phyloP scores from a whole-genome alignment of 1,140 invertebrate species.

The Liolophura sinensis region DNA sequence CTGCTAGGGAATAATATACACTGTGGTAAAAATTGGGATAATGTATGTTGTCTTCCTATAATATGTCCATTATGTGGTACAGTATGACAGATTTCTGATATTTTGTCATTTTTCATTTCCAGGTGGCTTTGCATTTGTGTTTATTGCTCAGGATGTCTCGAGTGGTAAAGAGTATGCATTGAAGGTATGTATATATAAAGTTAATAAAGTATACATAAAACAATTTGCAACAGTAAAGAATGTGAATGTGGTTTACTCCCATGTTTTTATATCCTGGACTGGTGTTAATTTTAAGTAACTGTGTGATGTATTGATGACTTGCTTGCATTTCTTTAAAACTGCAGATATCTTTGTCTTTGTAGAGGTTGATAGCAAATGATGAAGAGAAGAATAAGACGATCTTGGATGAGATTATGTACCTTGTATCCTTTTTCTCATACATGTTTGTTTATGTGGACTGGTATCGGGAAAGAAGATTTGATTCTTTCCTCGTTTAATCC shows the following conservation, averaged over 20 bases:
- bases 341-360: slow-evolving; percentile 26
- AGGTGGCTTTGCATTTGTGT: slow-evolving; percentile 96
- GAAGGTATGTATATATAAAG: slow-evolving; percentile 50
- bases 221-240: background rate
- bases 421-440: slow-evolving; percentile 56
- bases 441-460: background rate
- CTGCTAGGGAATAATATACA: no score
- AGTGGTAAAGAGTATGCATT: slow-evolving; percentile 88
- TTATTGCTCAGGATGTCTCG: slow-evolving; percentile 85
- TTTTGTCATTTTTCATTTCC: slow-evolving; percentile 44
- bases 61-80: no score
- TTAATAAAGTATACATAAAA: no score
- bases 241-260: background rate
- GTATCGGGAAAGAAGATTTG: background rate
- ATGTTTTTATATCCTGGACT: no score
- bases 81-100: no score
- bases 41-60: no score
- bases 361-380: slow-evolving; percentile 63
- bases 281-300: no score
- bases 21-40: no score
- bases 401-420: slow-evolving; percentile 61
- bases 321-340: slow-evolving; percentile 5
- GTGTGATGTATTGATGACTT: background rate
- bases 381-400: slow-evolving; percentile 61
- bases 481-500: no score